These are phyloP conservation scores for Xestia sexstrigata DNA, from an alignment of 2,888 invertebrate species.

Conservation along the genomic window DNA sequence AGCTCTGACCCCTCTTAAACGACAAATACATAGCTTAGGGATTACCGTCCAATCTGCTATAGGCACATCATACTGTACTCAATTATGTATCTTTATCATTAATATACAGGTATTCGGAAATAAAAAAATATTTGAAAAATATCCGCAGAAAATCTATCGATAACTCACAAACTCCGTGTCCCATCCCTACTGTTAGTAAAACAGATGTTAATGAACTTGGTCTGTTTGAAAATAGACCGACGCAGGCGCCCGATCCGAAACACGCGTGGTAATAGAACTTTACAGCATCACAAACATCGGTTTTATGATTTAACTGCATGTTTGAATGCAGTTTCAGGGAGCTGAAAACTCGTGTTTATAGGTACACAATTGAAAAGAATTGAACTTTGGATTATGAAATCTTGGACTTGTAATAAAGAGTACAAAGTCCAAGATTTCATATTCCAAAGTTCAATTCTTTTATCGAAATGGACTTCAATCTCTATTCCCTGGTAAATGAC, in stretches of 20 bases:
- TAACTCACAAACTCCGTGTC: slow-evolving; percentile 17
- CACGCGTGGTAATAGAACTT: slow-evolving; percentile 35
- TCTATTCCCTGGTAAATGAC: background rate
- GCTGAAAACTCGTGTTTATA: background rate
- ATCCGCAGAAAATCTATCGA: slow-evolving; percentile 39
- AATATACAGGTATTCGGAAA: background rate
- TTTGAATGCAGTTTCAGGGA: slow-evolving; percentile 1
- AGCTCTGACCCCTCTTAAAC: background rate
- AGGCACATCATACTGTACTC: no score
- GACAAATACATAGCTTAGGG: background rate
- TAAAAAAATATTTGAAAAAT: background rate
- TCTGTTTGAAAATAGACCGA: slow-evolving; percentile 72
- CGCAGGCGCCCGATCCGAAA: slow-evolving; percentile 51
- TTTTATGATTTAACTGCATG: slow-evolving; percentile 30
- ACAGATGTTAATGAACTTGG: slow-evolving; percentile 79
- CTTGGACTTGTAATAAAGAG: background rate
- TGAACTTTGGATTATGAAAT: background rate
- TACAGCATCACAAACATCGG: slow-evolving; percentile 17
- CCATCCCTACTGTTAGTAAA: slow-evolving; percentile 70
- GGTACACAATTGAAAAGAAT: background rate
- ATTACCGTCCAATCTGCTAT: background rate
- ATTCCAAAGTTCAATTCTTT: background rate
- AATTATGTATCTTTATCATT: no score
- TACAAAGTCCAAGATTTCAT: no score
- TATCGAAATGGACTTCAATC: background rate